A percentile compares a stretch with the other conserved stretches of the same genome.
These are phyloP conservation scores for Micrastur ruficollis DNA, from an alignment of 2,797 vertebrate species.

Conservation along the genomic window DNA sequence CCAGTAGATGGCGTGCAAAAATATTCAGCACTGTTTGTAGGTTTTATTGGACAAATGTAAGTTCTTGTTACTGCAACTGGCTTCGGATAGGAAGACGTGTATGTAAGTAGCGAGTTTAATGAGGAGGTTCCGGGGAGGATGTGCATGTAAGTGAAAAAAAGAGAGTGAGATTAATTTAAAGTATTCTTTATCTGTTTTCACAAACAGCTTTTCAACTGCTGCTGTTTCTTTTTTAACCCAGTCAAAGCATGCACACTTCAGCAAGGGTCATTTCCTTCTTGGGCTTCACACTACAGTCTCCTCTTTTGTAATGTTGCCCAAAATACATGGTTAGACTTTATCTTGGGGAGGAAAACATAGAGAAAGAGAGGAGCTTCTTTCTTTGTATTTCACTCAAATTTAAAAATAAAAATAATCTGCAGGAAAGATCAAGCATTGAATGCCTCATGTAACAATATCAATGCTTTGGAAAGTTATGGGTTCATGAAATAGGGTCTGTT, in stretches of 20 bases:
- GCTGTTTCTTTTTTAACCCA: not conserved
- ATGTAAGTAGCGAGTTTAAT: not conserved
- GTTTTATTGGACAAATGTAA: not conserved
- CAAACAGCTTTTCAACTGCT: not conserved
- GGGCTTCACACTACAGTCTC: not conserved
- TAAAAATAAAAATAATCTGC: not conserved
- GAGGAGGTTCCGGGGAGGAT: not conserved
- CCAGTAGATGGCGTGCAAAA: constrained; percentile 57
- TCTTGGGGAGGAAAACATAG: not conserved
- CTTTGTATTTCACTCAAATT: not conserved
- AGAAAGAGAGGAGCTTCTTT: not conserved
- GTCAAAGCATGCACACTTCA: not conserved
- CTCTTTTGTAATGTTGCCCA: not conserved
- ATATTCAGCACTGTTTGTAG: not conserved
- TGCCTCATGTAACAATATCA: not conserved
- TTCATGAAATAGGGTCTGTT: not conserved
- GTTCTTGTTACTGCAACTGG: not conserved
- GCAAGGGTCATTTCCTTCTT: not conserved
- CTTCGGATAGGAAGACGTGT: not conserved
- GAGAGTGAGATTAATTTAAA: not conserved
- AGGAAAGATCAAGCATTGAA: not conserved
- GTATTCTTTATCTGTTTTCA: not conserved
- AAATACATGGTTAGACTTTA: not conserved
- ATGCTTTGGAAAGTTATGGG: not conserved
- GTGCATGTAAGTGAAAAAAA: not conserved